Evolutionary conservation across 2,797 vertebrate genomes (phyloP).

Genomic region (Helarctos malayanus): DNA sequence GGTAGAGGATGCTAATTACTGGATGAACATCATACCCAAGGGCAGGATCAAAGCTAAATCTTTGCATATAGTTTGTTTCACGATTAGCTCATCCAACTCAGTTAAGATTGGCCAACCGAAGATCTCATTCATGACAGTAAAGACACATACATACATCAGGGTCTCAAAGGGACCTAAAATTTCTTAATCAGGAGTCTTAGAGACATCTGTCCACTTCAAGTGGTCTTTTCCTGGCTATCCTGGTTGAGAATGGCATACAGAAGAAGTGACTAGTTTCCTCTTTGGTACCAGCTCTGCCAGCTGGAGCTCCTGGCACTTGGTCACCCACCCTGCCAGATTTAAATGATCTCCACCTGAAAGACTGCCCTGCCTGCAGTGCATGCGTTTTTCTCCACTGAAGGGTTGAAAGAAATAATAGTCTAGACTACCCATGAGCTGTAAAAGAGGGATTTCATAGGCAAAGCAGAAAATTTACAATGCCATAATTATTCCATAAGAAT

Average conservation of each 20-base stretch:
- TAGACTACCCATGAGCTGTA: neutral
- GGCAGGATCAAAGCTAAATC: neutral
- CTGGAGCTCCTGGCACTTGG: neutral
- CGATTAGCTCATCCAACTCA: constrained; percentile 35
- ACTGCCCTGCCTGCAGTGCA: neutral
- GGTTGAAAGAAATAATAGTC: constrained; percentile 22
- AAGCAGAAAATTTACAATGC: constrained; percentile 37
- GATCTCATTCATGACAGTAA: constrained; percentile 15
- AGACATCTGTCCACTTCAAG: constrained; percentile 33
- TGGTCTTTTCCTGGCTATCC: neutral
- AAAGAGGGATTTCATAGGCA: constrained; percentile 41
- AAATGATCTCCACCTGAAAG: neutral
- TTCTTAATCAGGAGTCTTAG: neutral
- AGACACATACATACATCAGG: constrained; percentile 40
- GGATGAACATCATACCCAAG: neutral
- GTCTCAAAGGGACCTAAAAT: constrained; percentile 27
- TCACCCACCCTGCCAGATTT: neutral
- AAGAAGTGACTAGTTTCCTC: neutral
- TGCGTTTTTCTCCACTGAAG: neutral
- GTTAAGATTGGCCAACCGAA: neutral
- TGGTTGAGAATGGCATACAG: neutral
- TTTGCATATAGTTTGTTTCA: constrained; percentile 47
- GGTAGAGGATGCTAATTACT: neutral
- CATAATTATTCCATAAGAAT: constrained; percentile 45
- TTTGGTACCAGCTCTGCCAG: neutral